Base-by-base conservation (phyloP, 2,113 vertebrate genomes). In the Recurvirostra avosetta region DNA sequence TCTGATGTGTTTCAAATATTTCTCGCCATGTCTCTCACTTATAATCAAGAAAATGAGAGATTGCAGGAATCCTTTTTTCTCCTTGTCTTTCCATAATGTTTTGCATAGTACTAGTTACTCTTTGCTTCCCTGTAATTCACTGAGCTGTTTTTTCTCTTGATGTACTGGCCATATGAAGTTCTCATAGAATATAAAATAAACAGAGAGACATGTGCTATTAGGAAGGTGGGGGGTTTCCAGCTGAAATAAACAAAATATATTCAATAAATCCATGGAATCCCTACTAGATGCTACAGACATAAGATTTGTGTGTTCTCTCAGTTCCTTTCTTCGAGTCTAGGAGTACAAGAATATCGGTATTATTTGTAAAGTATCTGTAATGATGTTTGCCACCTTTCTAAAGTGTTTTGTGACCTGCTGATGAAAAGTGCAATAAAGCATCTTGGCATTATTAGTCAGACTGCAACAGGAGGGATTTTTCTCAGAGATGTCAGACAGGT, bases 381-480 rank as follows among this genome's bases (percentile, higher is more conserved):
- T 26, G 45, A 52, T 63, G 34, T 77, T 96, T 93, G 71, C 56
- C 72, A 84, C 79, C 78, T 93, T 88, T 89, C 55, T 22, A 10
- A 67, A 88, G 38, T 74, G 52, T 81, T 90, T 75, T 88, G 62
- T 84, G 88, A 92, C 83, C 92, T 86, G 2, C 72, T 78, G 80
- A 68, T 75, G 80, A 81, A 84, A 94, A 96, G 61, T 71, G 72
- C 76, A 93, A 81, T 87, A 78, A 75, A 91, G 74, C 76, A 47
- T 72, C 88, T 78, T 68, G 78, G 32, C 4, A 5, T 77, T 90
- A 88, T 92, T 91, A 89, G 58, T 86, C 76, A 92, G 82, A 73
- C 36, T 52, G 61, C 17, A 94, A 70, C 30, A 89, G 89, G 61
- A 92, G 76, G 61, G 58, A 87, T 91, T 91, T 96, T 90, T 91